Evolutionary conservation across 2,113 vertebrate genomes (phyloP).

Genomic region (Microcebus ravelobensis): DNA sequence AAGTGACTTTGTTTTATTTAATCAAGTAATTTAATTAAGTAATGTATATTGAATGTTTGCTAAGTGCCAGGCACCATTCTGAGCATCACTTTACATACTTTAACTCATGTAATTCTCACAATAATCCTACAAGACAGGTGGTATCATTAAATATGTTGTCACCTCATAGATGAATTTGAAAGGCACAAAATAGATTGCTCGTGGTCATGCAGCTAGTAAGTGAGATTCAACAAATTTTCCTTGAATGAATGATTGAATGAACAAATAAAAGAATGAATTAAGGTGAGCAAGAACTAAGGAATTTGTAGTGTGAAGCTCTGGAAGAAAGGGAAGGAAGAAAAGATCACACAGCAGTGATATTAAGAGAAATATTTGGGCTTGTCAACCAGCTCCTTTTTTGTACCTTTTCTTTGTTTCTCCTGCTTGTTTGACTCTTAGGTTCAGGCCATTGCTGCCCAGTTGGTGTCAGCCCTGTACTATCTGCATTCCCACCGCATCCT

Average conservation of each 20-base stretch:
- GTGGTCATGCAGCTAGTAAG: not conserved
- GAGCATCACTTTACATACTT: not conserved
- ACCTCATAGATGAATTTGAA: not conserved
- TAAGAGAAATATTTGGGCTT: not conserved
- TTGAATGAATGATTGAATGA: conserved; percentile 3
- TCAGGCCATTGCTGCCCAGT: conserved; percentile 92
- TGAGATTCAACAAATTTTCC: not conserved
- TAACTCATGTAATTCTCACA: not conserved
- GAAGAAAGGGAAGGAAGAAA: not conserved
- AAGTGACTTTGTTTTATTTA: not conserved
- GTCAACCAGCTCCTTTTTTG: not conserved
- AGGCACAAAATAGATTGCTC: not conserved
- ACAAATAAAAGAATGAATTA: not conserved
- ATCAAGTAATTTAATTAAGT: not conserved
- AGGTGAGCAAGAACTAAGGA: not conserved
- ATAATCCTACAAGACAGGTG: not conserved
- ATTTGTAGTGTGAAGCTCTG: not conserved
- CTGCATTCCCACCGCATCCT: conserved; percentile 98
- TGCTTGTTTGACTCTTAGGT: conserved; percentile 84
- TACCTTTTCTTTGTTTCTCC: not conserved
- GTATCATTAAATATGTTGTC: not conserved
- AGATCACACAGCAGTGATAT: not conserved
- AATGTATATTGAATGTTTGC: not conserved
- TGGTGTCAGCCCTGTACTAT: conserved; percentile 98
- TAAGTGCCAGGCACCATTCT: not conserved